Conservation (phyloP, 2,888 invertebrate genomes). For the Nysson spinosus region DNA sequence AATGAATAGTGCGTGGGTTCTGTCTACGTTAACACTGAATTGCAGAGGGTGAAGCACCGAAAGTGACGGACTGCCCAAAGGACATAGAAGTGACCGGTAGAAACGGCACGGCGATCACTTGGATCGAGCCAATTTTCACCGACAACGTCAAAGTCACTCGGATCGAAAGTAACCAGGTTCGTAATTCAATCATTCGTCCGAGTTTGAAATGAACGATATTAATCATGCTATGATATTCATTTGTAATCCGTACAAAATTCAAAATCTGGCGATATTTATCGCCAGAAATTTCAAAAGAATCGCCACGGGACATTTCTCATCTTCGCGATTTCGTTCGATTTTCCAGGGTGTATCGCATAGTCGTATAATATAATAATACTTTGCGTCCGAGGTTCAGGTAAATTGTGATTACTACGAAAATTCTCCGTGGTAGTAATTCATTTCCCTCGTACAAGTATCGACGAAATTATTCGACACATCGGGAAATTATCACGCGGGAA, state of each 20-base stretch:
- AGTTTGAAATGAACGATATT: no score
- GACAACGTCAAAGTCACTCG: conserved; percentile 78
- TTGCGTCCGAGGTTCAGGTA: no score
- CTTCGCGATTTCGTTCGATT: not conserved
- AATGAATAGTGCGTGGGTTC: not conserved
- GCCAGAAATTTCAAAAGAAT: no score
- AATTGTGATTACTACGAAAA: conserved; percentile 9
- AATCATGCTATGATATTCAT: no score
- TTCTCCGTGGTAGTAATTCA: conserved; percentile 4
- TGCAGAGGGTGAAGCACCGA: conserved; percentile 78
- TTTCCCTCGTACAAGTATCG: conserved; percentile 7
- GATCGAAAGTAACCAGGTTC: conserved; percentile 76
- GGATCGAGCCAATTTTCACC: conserved; percentile 78
- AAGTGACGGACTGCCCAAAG: conserved; percentile 78
- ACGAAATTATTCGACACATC: not conserved
- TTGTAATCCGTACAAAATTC: no score
- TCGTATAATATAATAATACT: no score
- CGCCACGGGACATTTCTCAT: no score
- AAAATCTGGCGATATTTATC: no score
- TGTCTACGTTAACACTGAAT: conserved; percentile 23
- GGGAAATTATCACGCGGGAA: not conserved
- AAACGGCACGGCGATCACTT: conserved; percentile 74
- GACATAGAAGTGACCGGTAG: conserved; percentile 72
- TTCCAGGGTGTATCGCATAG: no score
- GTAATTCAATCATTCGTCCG: no score